A percentile compares a stretch with the other conserved stretches of the same genome.
These are phyloP conservation scores for Leptinotarsa haldemani DNA, from an alignment of 2,888 invertebrate genomes.

Conservation along the genomic window DNA sequence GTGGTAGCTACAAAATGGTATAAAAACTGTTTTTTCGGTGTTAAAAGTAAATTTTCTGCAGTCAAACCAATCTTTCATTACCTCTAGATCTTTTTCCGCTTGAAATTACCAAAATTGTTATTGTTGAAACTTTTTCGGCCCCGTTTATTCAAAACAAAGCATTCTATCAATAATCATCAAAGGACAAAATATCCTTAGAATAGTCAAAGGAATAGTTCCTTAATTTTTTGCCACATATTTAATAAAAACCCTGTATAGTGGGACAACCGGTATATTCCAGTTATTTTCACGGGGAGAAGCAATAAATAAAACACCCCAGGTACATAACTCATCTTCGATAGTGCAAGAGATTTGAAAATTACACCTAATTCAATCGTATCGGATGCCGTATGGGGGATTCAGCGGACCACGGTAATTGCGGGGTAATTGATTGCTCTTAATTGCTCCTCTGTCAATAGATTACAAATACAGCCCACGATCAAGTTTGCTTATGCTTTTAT, in stretches of 20 bases:
- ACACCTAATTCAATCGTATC: constrained; percentile 38
- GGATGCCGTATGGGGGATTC: constrained; percentile 43
- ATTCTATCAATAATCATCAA: too few relatives aligned
- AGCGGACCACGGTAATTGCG: constrained; percentile 47
- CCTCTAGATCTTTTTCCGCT: too few relatives aligned
- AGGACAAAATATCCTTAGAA: too few relatives aligned
- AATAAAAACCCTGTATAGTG: neutral
- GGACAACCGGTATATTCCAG: neutral
- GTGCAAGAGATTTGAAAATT: constrained; percentile 38
- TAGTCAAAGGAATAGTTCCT: too few relatives aligned
- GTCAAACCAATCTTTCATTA: too few relatives aligned
- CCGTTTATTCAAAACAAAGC: too few relatives aligned
- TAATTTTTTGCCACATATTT: too few relatives aligned
- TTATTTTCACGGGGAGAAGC: neutral
- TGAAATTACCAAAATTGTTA: too few relatives aligned
- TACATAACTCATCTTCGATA: constrained; percentile 22
- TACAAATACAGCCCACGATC: constrained; percentile 45
- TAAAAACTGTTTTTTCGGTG: too few relatives aligned
- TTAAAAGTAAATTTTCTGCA: too few relatives aligned
- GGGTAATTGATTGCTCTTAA: constrained; percentile 53
- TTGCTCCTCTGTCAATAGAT: constrained; percentile 53
- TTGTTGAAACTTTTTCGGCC: too few relatives aligned
- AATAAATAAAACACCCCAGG: constrained; percentile 6
- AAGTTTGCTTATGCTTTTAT: constrained; percentile 42
- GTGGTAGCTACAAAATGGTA: too few relatives aligned